Conservation (phyloP, 2,797 vertebrate genomes). For the Sciaenops ocellatus region DNA sequence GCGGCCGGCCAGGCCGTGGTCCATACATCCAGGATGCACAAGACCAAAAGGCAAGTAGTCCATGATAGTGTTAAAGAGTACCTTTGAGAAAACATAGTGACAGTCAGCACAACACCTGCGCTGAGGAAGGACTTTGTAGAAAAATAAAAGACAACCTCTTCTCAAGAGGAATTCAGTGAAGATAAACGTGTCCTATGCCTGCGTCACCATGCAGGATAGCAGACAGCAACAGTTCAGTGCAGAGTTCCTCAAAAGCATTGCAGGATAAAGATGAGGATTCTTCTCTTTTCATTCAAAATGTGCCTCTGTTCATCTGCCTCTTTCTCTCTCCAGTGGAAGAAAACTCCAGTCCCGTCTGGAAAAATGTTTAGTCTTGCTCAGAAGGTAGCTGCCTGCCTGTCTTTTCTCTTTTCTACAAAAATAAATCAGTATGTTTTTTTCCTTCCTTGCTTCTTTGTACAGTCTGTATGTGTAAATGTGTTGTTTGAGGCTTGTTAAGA, state of each 20-base stretch:
- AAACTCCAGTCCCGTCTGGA: constrained; percentile 49
- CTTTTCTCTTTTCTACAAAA: constrained; percentile 46
- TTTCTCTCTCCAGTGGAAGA: constrained; percentile 43
- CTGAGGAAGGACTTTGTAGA: constrained; percentile 4
- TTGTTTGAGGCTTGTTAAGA: constrained; percentile 23
- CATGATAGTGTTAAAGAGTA: constrained; percentile 55
- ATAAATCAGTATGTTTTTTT: constrained; percentile 36
- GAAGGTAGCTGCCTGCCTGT: constrained; percentile 41
- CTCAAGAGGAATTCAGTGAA: constrained; percentile 41
- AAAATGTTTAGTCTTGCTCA: constrained; percentile 47
- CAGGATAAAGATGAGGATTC: constrained; percentile 49
- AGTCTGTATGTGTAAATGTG: constrained; percentile 11
- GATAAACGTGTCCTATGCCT: constrained; percentile 50
- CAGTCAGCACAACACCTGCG: constrained; percentile 51
- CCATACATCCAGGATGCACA: constrained; percentile 73
- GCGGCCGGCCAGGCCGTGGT: constrained; percentile 61
- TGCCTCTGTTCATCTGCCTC: constrained; percentile 51
- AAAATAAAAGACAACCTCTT: constrained; percentile 13
- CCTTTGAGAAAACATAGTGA: constrained; percentile 69
- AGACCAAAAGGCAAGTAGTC: constrained; percentile 71
- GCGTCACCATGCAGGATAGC: constrained; percentile 52
- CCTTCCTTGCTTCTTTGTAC: constrained; percentile 17
- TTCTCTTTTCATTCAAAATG: constrained; percentile 55
- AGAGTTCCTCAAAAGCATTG: constrained; percentile 78
- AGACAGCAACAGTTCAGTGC: constrained; percentile 52